Base-by-base conservation (phyloP, 1,140 invertebrate genomes). In the Dinothrombium tinctorium region DNA sequence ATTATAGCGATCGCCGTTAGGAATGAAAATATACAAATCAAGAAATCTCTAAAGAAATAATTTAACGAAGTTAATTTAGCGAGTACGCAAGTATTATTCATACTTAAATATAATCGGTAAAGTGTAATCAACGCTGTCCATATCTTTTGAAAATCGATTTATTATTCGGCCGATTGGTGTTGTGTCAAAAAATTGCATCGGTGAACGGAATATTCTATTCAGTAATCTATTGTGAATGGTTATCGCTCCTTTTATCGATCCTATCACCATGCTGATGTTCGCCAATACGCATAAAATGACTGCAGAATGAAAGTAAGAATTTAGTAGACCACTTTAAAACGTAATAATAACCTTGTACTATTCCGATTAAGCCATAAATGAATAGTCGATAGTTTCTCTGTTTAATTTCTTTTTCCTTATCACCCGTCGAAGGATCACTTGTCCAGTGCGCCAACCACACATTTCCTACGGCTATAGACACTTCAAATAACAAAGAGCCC, bases 131-230 rank as follows among this genome's bases (percentile, higher is more conserved):
- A 60, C 48, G 4, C 57, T 58, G 6, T 60, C 58, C 14, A 67
- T 55, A 47, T 68, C 65, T 46, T 59, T 56, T 4, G 55, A 51
- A 35, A 60, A 54, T 28, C 80, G 61, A 54, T 82, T 82, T 9
- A 55, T 24, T 17, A 55, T 50, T 29, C 54, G 39, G 8, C 54
- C 54, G 9, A 51, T 26, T 2, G 54, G 54, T 25, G 54, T 55
- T 23, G 46, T 49, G 23, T 55, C 54, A 37, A 57, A 55, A 32
- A 57, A 55, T 3, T 47, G 24, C 53, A 55, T 51, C 12, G 53
- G 53, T n/a, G 52, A 36, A 28, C 40, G 50, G 24, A 56, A 42
- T 17, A 54, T 49, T 2, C 24, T 31, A 4, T 29, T 7, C 22
- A 50, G 33, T 19, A 50, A 20, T 40, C 15, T n/a, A 9, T 31